Conservation (phyloP, 2,113 vertebrate genomes). For the Emydocephalus ijimae region DNA sequence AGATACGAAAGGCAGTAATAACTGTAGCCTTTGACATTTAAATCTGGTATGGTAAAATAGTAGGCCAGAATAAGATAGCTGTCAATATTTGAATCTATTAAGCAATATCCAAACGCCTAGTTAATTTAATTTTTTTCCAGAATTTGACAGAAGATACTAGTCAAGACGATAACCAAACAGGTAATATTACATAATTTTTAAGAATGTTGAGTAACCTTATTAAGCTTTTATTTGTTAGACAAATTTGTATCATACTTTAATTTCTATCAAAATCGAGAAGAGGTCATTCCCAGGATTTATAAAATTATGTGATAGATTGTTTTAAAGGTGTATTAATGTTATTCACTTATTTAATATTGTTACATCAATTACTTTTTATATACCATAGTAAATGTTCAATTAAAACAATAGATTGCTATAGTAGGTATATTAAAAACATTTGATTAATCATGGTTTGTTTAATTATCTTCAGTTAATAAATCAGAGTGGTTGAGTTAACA, state of each 20-base stretch:
- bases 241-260: conserved; percentile 2
- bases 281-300: not conserved
- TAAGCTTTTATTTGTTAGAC: not conserved
- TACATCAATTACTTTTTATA: not conserved
- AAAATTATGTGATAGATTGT: not conserved
- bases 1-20: not conserved
- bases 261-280: not conserved
- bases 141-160: conserved; percentile 96
- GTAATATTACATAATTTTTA: conserved; percentile 63
- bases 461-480: not conserved
- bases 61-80: not conserved
- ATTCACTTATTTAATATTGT: not conserved
- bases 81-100: conserved; percentile 33
- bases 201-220: not conserved
- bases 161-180: conserved; percentile 93
- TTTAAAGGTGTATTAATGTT: not conserved
- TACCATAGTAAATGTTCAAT: not conserved
- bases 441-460: not conserved
- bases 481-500: not conserved
- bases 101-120: conserved; percentile 5
- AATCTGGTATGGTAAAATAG: not conserved
- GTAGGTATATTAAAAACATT: not conserved
- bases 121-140: conserved; percentile 71
- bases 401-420: not conserved
- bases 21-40: not conserved